phyloP scores from a whole-genome alignment of 64 coral and sea anemone species.

The Dendrophyllia cribrosa region DNA sequence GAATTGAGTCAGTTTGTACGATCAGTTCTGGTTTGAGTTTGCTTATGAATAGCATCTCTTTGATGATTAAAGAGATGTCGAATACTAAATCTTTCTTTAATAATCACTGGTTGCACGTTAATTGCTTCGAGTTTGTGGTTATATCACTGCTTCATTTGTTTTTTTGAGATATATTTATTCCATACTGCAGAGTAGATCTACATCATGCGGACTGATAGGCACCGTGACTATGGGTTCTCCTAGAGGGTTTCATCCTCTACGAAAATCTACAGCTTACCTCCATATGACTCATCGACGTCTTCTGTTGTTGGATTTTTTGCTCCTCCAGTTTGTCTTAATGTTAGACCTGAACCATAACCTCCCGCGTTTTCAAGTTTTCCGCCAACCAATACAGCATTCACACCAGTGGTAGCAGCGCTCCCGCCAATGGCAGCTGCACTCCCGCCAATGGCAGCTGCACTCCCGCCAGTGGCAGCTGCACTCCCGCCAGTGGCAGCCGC shows the following conservation, averaged over 20 bases:
- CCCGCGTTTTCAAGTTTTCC: slow-evolving; percentile 2
- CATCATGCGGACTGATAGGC: no score
- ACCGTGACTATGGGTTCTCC: no score
- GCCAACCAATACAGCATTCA: neutral
- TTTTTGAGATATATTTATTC: no score
- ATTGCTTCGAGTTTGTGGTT: no score
- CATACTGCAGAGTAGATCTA: no score
- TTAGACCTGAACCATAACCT: neutral
- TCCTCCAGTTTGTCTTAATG: neutral
- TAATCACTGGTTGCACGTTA: no score
- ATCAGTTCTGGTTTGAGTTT: no score
- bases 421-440: neutral
- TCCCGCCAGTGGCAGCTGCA: neutral
- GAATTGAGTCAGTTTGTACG: no score
- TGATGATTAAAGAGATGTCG: no score
- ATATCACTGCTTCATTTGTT: no score
- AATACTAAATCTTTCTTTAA: no score
- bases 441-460: neutral
- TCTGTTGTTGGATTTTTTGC: neutral
- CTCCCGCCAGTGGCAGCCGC: neutral
- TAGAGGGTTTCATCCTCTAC: neutral
- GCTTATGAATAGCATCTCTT: no score
- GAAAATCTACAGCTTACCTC: neutral
- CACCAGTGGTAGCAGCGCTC: neutral
- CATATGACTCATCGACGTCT: slow-evolving; percentile 43